A percentile compares a stretch with the other conserved stretches of the same genome.
phyloP scores from a whole-genome alignment of 2,113 vertebrate genomes.

The Neomonachus schauinslandi region DNA sequence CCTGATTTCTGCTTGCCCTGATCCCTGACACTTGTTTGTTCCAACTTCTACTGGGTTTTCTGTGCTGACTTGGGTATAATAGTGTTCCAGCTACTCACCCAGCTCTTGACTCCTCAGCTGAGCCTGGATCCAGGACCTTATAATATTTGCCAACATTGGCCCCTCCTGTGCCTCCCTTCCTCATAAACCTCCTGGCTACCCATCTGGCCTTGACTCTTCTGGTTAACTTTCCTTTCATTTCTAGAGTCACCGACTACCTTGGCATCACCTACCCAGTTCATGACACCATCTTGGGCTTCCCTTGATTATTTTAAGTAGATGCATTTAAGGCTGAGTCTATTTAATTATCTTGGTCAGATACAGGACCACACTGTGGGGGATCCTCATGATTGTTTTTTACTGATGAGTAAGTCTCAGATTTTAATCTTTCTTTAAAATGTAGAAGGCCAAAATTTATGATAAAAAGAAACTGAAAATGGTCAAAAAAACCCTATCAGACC shows the following conservation, averaged over 20 bases:
- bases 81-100: neutral
- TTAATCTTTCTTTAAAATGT: neutral
- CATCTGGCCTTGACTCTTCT: neutral
- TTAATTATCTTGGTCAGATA: neutral
- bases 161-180: neutral
- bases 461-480: neutral
- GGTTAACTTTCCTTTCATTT: neutral
- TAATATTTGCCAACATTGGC: neutral
- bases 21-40: neutral
- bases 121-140: neutral
- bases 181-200: neutral
- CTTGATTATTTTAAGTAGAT: neutral
- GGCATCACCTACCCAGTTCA: neutral
- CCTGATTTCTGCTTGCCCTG: neutral
- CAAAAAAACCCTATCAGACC: neutral
- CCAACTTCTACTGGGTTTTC: neutral
- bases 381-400: neutral
- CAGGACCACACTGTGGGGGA: neutral
- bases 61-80: neutral
- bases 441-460: slow-evolving; percentile 12
- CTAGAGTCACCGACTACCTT: neutral
- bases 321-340: neutral
- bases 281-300: neutral
- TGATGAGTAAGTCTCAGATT: neutral
- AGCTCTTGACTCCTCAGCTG: neutral